Percentiles rank a stretch among this genome's conserved stretches.
Conservation (phyloP, 1,140 invertebrate genomes). For the Leguminivora glycinivorella region DNA sequence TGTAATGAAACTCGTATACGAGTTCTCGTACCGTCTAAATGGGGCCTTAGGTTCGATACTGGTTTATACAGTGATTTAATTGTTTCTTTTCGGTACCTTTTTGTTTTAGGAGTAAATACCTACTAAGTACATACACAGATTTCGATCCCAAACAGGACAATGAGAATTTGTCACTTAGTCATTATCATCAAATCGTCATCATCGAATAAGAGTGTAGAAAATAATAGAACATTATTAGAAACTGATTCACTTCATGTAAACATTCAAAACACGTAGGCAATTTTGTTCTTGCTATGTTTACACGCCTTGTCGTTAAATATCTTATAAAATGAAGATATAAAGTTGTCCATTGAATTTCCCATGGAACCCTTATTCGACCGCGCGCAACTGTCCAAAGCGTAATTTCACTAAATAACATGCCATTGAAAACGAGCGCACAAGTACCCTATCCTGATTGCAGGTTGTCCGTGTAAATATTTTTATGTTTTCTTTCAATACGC, state of each 20-base stretch:
- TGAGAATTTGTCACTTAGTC: too few species aligned
- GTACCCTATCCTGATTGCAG: constrained; percentile 18
- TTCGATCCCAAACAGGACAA: too few species aligned
- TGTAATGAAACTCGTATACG: too few species aligned
- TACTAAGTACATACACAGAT: too few species aligned
- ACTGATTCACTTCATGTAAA: background rate
- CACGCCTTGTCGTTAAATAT: background rate
- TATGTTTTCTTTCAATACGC: constrained; percentile 5
- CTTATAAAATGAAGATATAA: background rate
- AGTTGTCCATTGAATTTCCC: background rate
- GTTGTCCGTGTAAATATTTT: constrained; percentile 13
- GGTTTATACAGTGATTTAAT: too few species aligned
- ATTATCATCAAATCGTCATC: too few species aligned
- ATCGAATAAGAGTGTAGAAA: background rate
- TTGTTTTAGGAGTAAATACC: background rate
- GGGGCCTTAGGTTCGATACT: too few species aligned
- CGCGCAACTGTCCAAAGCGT: constrained; percentile 9
- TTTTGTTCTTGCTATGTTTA: background rate
- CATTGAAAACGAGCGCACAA: constrained; percentile 19
- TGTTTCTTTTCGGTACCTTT: background rate
- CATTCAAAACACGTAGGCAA: background rate
- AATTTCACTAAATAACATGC: constrained; percentile 25
- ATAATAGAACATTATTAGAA: background rate
- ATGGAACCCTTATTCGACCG: background rate
- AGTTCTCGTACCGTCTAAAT: too few species aligned